phyloP scores from a whole-genome alignment of 1,140 invertebrate species.

The Metaphire vulgaris region DNA sequence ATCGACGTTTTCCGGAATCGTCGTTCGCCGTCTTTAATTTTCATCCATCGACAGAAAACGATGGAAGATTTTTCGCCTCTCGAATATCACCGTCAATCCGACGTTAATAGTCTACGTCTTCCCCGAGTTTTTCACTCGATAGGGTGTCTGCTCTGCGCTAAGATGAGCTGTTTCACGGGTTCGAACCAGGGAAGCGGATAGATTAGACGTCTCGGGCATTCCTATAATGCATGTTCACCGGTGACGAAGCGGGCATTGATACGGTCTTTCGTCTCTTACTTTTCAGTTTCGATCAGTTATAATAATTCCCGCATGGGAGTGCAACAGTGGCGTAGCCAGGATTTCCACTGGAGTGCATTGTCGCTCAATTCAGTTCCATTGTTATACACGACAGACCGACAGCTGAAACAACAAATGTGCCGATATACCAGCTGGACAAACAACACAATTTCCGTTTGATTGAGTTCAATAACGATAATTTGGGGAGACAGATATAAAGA shows the following conservation, averaged over 20 bases:
- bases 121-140: not conserved
- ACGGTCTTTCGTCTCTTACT: too few species aligned
- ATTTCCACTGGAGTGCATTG: not conserved
- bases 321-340: not conserved
- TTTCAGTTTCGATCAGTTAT: too few species aligned
- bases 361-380: not conserved
- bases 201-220: not conserved
- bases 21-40: too few species aligned
- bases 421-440: not conserved
- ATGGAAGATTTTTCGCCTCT: too few species aligned
- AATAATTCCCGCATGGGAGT: too few species aligned
- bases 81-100: too few species aligned
- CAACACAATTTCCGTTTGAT: not conserved
- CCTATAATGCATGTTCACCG: not conserved
- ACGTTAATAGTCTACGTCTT: too few species aligned
- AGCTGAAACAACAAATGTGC: not conserved
- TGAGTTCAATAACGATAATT: too few species aligned
- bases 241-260: not conserved
- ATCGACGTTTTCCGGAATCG: not conserved
- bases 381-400: not conserved
- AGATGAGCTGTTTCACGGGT: not conserved
- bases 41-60: too few species aligned
- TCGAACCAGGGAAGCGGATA: not conserved
- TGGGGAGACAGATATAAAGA: not conserved
- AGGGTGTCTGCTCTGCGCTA: not conserved